Conservation (phyloP, 2,797 vertebrate genomes). For the Gadopsis marmoratus region DNA sequence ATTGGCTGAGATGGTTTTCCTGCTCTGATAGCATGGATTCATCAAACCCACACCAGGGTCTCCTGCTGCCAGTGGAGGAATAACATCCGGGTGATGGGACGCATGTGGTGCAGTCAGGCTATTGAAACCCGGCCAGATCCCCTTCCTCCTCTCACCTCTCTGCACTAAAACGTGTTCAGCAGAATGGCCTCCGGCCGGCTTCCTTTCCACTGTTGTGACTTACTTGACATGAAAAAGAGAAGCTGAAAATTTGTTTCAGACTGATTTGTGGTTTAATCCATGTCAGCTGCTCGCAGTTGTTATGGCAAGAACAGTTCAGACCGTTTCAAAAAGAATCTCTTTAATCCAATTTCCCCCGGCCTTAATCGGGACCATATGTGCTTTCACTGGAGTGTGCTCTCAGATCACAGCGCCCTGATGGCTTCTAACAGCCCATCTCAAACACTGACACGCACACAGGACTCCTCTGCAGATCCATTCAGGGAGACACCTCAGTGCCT, state of each 20-base stretch:
- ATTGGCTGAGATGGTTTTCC: slow-evolving; percentile 53
- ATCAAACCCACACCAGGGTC: slow-evolving; percentile 42
- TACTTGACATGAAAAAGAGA: slow-evolving; percentile 71
- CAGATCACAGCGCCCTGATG: slow-evolving; percentile 61
- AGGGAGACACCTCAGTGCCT: slow-evolving; percentile 57
- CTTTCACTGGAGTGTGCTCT: slow-evolving; percentile 65
- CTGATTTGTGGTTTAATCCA: slow-evolving; percentile 80
- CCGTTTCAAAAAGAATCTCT: slow-evolving; percentile 71
- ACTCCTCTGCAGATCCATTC: slow-evolving; percentile 58
- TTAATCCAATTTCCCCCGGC: slow-evolving; percentile 77
- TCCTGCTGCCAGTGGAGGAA: slow-evolving; percentile 48
- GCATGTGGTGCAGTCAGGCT: slow-evolving; percentile 47
- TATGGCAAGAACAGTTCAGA: slow-evolving; percentile 66
- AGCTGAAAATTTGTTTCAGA: slow-evolving; percentile 80
- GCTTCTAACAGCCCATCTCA: slow-evolving; percentile 79
- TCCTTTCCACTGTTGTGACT: slow-evolving; percentile 65
- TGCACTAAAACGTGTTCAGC: slow-evolving; percentile 65
- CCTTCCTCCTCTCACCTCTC: slow-evolving; percentile 51
- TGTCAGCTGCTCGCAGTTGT: slow-evolving; percentile 77
- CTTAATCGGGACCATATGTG: slow-evolving; percentile 80
- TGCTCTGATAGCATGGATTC: slow-evolving; percentile 40
- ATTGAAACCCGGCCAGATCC: slow-evolving; percentile 59
- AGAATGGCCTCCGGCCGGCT: slow-evolving; percentile 60
- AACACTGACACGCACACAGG: slow-evolving; percentile 60
- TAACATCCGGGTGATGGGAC: slow-evolving; percentile 62